phyloP scores from a whole-genome alignment of 2,888 invertebrate species.

The Dynastes tityus region DNA sequence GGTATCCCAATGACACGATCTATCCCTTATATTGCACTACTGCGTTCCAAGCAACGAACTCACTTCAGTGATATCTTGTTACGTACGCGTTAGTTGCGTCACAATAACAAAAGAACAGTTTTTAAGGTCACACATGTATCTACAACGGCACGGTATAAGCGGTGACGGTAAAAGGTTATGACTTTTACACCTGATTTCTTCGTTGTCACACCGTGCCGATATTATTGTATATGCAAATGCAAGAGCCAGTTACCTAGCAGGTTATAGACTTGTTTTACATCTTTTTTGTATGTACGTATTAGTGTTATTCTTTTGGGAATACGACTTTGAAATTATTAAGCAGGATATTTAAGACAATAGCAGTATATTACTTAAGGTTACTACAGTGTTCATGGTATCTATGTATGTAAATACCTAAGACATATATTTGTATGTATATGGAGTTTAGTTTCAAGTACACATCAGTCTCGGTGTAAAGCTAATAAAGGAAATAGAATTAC shows the following conservation, averaged over 20 bases:
- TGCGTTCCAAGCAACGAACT: neutral
- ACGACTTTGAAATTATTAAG: too few species aligned
- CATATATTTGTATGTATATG: neutral
- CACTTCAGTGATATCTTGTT: constrained; percentile 12
- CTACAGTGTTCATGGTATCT: neutral
- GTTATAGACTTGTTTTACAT: neutral
- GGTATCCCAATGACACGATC: too few species aligned
- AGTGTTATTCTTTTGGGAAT: neutral
- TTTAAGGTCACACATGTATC: constrained; percentile 41
- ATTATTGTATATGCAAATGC: too few species aligned
- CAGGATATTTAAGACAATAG: too few species aligned
- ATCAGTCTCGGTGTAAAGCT: neutral
- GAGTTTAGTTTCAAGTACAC: neutral
- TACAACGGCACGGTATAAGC: constrained; percentile 5
- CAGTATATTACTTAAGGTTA: too few species aligned
- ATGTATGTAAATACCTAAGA: neutral
- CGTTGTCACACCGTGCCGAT: neutral
- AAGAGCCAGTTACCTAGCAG: neutral
- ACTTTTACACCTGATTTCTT: constrained; percentile 47
- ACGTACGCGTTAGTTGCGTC: constrained; percentile 20
- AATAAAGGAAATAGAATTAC: constrained; percentile 25
- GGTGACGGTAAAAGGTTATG: constrained; percentile 18
- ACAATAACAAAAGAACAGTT: constrained; percentile 20
- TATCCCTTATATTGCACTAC: too few species aligned
- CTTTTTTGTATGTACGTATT: neutral